These are phyloP conservation scores for Florisuga fusca DNA, from an alignment of 2,797 vertebrate species.

Conservation along the genomic window DNA sequence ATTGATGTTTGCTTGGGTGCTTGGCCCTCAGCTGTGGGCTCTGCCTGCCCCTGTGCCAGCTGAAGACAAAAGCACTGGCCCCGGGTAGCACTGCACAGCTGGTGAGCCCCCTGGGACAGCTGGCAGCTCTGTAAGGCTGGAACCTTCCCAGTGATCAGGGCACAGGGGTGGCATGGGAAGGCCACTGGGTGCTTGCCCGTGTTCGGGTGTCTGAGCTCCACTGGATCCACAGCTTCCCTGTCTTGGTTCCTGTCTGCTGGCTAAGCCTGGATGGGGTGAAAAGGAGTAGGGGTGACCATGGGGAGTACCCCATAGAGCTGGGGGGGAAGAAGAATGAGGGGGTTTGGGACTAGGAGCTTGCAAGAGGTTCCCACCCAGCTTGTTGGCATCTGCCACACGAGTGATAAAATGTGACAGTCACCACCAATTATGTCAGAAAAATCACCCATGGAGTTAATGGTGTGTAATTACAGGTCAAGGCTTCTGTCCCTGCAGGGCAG, in stretches of 20 bases:
- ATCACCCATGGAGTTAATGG: rapidly evolving
- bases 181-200: rapidly evolving
- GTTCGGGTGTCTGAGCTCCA: not conserved
- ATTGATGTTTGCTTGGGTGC: constrained; percentile 74
- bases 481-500: not conserved
- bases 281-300: not conserved
- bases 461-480: not conserved
- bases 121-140: constrained; percentile 65
- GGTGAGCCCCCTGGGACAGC: constrained; percentile 80
- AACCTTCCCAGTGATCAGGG: not conserved
- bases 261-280: not conserved
- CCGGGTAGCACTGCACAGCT: constrained; percentile 78
- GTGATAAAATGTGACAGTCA: not conserved
- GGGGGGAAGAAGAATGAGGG: not conserved
- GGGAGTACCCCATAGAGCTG: not conserved
- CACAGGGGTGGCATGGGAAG: not conserved
- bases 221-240: rapidly evolving
- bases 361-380: not conserved
- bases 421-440: not conserved
- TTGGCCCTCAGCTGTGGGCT: constrained; percentile 77
- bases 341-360: not conserved
- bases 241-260: not conserved
- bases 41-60: constrained; percentile 73
- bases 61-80: constrained; percentile 78
- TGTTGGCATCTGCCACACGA: not conserved